These are phyloP conservation scores for Drusus annulatus DNA, from an alignment of 1,140 invertebrate species.

Conservation along the genomic window DNA sequence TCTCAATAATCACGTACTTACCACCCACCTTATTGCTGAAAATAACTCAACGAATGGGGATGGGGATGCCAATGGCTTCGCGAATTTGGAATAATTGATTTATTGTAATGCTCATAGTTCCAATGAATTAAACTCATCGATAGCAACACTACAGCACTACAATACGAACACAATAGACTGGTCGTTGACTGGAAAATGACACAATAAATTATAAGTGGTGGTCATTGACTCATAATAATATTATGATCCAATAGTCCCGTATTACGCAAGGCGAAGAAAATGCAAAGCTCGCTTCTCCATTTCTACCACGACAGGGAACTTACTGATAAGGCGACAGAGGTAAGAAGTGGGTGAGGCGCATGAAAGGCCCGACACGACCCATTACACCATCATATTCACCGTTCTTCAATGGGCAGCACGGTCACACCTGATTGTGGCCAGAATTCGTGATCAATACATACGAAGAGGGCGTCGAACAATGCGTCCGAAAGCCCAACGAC, in stretches of 20 bases:
- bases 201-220: neutral
- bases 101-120: no score
- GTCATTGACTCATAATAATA: constrained; percentile 1
- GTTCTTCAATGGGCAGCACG: neutral
- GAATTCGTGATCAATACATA: constrained; percentile 9
- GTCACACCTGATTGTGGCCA: neutral
- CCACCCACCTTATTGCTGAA: no score
- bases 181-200: no score
- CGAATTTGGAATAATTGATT: no score
- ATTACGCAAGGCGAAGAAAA: neutral
- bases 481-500: neutral
- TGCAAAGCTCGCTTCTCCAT: constrained; percentile 4
- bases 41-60: no score
- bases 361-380: constrained; percentile 6
- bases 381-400: neutral
- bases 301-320: neutral
- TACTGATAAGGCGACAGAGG: neutral
- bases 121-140: no score
- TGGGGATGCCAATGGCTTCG: no score
- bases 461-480: constrained; percentile 19
- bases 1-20: no score
- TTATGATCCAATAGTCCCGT: neutral
- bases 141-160: no score
- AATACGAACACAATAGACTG: no score
- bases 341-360: neutral